Evolutionary conservation across 2,113 vertebrate species (phyloP), one percentile per base, ranked within the genome.

Genomic region (Zosterops hypoxanthus): DNA sequence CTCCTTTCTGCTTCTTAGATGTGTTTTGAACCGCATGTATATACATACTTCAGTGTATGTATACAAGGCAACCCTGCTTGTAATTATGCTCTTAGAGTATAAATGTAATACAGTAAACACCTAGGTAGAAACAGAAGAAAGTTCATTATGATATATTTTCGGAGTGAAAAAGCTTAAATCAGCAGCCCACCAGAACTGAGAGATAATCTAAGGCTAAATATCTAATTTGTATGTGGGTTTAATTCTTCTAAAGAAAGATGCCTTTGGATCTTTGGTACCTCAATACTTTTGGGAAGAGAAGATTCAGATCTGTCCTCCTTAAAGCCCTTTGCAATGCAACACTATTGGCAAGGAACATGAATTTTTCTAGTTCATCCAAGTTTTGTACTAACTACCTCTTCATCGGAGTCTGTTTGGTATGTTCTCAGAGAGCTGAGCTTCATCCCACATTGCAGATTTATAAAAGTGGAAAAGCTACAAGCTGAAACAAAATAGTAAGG

Each of bases 1-100:
- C 68, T 60, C 14, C 53, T 57, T 79, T 80, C 28, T 90, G 22
- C 28, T 69, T 52, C 57, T 77, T 25, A 56, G 14, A n/a, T 39
- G 21, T 44, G 10, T 64, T 86, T 64, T 85, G 17, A 49, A 57
- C 59, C 36, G 9, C 10, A 39, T 39, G 36, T 39, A 39, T 39
- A 9, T 65, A 22, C 1, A 1, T 24, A 20, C 20, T n/a, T 72
- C 39, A 10, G 8, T 46, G 10, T 57, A 14, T 0, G 2, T 13
- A 31, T 41, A 19, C 19, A 42, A 34, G 26, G 19, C 14, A 80
- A 46, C 23, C 9, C 21, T 60, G 26, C 3, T 65, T 12, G n/a
- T 20, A 73, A 84, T 47, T 84, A 41, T 50, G 12, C 1, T 81
- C 11, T 34, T 34, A 34, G 3, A 70, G 1, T 1, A 24, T 65